Conservation (phyloP, 2,113 vertebrate genomes). For the Tragelaphus buxtoni region DNA sequence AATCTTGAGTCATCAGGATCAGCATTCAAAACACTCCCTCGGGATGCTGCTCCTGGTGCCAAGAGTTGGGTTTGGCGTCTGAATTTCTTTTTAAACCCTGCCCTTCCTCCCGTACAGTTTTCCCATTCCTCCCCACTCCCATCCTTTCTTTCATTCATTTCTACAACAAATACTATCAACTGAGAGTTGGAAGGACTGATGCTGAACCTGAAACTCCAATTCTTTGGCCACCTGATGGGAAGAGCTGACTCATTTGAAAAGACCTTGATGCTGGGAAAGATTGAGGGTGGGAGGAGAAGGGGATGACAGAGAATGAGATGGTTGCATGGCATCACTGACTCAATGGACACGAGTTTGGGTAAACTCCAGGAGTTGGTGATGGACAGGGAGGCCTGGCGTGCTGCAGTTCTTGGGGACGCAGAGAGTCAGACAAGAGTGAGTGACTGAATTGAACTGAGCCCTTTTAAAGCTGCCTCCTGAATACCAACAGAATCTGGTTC, state of each 20-base stretch:
- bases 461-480: neutral
- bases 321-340: neutral
- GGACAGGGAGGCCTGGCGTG: neutral
- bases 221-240: neutral
- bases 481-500: neutral
- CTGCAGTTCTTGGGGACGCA: neutral
- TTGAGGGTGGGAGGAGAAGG: neutral
- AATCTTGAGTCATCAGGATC: slow-evolving; percentile 44
- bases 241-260: neutral
- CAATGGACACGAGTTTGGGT: neutral
- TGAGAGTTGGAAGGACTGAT: neutral
- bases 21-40: neutral
- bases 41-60: neutral
- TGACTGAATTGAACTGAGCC: neutral
- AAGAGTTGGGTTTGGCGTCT: neutral
- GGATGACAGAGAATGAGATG: neutral
- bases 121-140: neutral
- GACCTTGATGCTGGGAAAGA: neutral
- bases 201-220: neutral
- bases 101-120: neutral
- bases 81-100: neutral
- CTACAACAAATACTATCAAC: neutral
- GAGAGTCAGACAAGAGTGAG: neutral
- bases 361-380: neutral
- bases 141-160: neutral